These are phyloP conservation scores for Benthosema pterotum DNA, from an alignment of 2,797 vertebrate species.

Conservation along the genomic window DNA sequence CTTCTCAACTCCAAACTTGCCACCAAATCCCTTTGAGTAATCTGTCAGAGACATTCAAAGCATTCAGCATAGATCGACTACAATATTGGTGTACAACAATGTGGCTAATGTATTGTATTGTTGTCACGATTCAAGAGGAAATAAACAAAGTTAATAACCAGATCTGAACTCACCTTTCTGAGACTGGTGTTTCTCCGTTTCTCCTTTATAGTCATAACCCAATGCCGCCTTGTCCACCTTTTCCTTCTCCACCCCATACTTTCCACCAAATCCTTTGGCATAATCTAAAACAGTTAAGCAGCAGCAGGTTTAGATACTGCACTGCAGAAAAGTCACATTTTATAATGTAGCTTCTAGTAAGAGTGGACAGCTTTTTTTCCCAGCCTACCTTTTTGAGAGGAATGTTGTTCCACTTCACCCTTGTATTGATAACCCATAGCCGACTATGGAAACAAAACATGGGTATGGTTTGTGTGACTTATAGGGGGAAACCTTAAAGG, in stretches of 20 bases:
- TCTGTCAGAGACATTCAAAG: constrained; percentile 64
- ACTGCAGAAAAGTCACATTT: neutral
- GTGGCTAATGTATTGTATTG: no score
- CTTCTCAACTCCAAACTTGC: constrained; percentile 88
- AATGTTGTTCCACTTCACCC: constrained; percentile 88
- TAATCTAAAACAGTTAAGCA: constrained; percentile 73
- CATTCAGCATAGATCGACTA: neutral
- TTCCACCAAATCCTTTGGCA: constrained; percentile 88
- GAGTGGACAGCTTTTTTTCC: no score
- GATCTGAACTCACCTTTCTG: neutral
- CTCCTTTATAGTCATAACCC: constrained; percentile 74
- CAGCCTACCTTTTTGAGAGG: constrained; percentile 88
- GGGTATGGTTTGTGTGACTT: no score
- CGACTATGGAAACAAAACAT: constrained; percentile 78
- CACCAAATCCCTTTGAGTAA: constrained; percentile 91
- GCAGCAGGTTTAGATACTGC: no score
- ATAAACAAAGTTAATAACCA: neutral
- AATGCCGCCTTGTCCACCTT: constrained; percentile 87
- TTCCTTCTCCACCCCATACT: constrained; percentile 86
- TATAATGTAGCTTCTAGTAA: no score
- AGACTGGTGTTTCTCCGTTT: constrained; percentile 2
- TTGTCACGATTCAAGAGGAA: neutral
- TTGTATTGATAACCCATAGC: constrained; percentile 95
- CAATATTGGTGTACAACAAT: neutral
- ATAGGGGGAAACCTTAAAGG: no score